Evolutionary conservation across 2,888 invertebrate species (phyloP).

Genomic region (Amphipoea oculea): DNA sequence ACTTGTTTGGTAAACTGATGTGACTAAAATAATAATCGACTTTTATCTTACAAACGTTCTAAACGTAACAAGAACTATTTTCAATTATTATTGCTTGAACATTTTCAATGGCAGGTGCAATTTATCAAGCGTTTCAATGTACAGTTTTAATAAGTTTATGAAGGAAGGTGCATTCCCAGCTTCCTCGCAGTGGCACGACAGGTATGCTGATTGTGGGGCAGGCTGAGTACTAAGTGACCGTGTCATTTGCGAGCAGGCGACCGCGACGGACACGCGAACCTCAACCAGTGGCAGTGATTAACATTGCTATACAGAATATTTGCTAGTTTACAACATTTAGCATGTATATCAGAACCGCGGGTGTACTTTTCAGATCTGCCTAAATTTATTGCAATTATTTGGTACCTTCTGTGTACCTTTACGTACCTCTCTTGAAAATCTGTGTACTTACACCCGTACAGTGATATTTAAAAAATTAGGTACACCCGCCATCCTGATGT

Average conservation of each 20-base stretch:
- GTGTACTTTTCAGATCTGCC: no score
- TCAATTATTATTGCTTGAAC: conserved; percentile 23
- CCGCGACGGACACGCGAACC: conserved; percentile 51
- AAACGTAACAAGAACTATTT: conserved; percentile 22
- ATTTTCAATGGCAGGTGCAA: conserved; percentile 37
- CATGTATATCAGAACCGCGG: no score
- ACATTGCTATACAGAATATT: conserved; percentile 34
- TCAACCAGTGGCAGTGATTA: conserved; percentile 11
- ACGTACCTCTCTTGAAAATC: no score
- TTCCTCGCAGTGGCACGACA: conserved; percentile 12
- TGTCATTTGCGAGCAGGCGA: conserved; percentile 50
- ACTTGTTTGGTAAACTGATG: conserved; percentile 28
- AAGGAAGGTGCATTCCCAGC: conserved; percentile 24
- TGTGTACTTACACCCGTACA: no score
- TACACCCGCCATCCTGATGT: no score
- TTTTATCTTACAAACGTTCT: conserved; percentile 28
- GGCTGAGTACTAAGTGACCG: conserved; percentile 40
- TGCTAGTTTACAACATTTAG: conserved; percentile 15
- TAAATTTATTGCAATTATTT: no score
- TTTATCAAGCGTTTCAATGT: conserved; percentile 26
- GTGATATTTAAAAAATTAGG: no score
- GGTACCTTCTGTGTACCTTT: no score
- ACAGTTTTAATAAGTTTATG: conserved; percentile 16
- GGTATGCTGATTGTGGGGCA: conserved; percentile 33
- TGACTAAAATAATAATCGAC: conserved; percentile 19